Evolutionary conservation across 2,113 vertebrate species (phyloP).

Genomic region (Myrmecophaga tridactyla): DNA sequence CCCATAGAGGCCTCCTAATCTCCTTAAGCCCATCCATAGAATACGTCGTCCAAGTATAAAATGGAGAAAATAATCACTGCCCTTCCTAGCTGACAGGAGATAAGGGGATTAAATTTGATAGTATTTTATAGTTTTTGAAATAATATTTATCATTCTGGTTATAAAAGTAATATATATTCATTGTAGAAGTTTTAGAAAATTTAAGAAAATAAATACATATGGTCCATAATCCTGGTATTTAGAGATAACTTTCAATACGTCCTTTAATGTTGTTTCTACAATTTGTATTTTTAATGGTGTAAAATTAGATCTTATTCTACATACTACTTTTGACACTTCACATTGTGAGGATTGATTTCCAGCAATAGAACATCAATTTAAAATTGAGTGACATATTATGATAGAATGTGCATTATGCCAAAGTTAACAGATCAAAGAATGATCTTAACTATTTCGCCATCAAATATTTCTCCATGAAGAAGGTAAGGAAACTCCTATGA

Average conservation of each 20-base stretch:
- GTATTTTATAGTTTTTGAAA: background rate
- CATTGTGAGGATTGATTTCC: background rate
- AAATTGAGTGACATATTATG: conserved; percentile 1
- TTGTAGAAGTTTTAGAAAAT: background rate
- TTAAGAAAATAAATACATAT: background rate
- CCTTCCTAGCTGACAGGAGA: background rate
- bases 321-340: background rate
- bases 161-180: background rate
- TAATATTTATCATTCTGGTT: background rate
- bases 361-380: background rate
- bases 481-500: background rate
- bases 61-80: background rate
- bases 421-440: background rate
- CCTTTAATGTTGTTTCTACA: background rate
- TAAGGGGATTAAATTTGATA: background rate
- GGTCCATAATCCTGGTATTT: background rate
- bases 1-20: background rate
- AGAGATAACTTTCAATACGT: conserved; percentile 6
- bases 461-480: background rate
- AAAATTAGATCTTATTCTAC: background rate
- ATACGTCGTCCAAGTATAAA: background rate
- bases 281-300: conserved; percentile 18
- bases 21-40: background rate
- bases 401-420: background rate
- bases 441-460: background rate